These are phyloP conservation scores for Microtus pennsylvanicus DNA, from an alignment of 2,113 vertebrate species.

Conservation along the genomic window DNA sequence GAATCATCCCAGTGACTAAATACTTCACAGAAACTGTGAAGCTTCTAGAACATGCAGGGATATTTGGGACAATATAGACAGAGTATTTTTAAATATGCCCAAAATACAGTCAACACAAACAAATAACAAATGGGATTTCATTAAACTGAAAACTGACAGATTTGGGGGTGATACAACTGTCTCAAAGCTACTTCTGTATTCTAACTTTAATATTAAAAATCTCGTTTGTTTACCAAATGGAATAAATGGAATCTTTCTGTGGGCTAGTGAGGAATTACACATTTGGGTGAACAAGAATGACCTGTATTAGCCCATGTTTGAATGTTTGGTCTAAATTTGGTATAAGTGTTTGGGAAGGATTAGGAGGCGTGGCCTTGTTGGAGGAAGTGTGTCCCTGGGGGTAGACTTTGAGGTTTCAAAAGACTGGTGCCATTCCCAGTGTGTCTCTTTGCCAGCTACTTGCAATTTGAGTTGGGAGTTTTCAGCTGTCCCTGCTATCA, in stretches of 20 bases:
- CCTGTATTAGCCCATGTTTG: background rate
- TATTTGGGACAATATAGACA: background rate
- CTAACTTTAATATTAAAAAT: background rate
- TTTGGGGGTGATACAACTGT: no score
- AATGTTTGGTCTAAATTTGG: background rate
- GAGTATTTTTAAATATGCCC: background rate
- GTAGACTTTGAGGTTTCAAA: no score
- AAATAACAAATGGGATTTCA: background rate
- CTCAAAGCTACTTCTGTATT: background rate
- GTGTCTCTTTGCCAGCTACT: no score
- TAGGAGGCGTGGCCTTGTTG: background rate
- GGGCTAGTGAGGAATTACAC: background rate
- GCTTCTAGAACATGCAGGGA: background rate
- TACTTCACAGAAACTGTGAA: background rate
- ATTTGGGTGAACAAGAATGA: no score
- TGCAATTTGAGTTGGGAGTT: no score
- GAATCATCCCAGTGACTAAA: background rate
- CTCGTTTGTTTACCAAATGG: no score
- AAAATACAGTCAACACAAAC: background rate
- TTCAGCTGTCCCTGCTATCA: no score
- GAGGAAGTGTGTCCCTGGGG: background rate
- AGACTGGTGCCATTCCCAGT: no score
- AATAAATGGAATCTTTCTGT: background rate
- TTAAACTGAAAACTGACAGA: background rate
- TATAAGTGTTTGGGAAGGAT: background rate